Base-by-base conservation (phyloP, 2,888 invertebrate genomes). In the Ypsolopha scabrella region DNA sequence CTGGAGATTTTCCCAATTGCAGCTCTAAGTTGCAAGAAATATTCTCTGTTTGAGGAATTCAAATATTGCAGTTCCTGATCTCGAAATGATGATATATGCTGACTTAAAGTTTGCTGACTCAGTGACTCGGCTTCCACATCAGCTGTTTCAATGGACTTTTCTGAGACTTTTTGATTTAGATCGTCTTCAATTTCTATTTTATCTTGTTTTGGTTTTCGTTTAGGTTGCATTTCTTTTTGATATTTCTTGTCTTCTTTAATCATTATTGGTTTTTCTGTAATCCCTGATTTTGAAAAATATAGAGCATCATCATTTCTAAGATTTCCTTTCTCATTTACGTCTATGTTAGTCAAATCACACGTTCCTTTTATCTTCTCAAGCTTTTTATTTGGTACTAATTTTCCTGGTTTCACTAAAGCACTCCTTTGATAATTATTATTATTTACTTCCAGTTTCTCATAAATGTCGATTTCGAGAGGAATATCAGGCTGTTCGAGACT, bases 51-150 rank as follows among this genome's bases (percentile, higher is more conserved):
- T 0, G 70, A 65, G 48, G 59, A 50, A 44, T 68, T 63, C 13
- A 74, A 54, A 51, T 73, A 62, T 56, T 69, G 65, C 1, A 68
- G 55, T 48, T 74, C 74, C 39, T 77, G 51, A 50, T 69, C 62
- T 24, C 82, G 63, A 0, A n/a, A n/a, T n/a, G 70, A 67, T 55
- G 60, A 51, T 1, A 73, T 52, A 1, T 52, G 53, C 59, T 71
- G 61, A 51, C n/a, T 61, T 57, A 0, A 63, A 52, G 47, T 60
- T 58, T 0, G 79, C 80, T 0, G 81, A 4, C 24, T 24, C 24
- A 24, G 80, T 0, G 53, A 51, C 61, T 80, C 79, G n/a, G 24
- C 24, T 24, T 24, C 24, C 7, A 24, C 24, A 43, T 14, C 43
- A 24, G 13, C 50, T 3, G 76, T 74, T 3, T 60, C 58, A 52